phyloP scores from a whole-genome alignment of 2,113 vertebrate genomes.

The Cyprinodon brontotheroides region DNA sequence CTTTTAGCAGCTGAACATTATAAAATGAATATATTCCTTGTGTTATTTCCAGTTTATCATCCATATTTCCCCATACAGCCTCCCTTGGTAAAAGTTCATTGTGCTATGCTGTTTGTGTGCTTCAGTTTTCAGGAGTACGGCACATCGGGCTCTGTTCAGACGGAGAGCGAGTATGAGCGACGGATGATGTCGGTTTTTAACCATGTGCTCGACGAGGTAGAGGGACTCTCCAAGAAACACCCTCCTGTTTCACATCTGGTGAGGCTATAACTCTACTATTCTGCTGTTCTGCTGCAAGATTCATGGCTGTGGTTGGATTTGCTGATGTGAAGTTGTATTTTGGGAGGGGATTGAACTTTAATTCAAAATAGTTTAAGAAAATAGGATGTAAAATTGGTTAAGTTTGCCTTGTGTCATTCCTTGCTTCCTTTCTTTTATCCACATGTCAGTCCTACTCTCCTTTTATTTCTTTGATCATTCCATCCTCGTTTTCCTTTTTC shows the following conservation, averaged over 20 bases:
- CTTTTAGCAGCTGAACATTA: background rate
- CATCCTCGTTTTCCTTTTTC: too few species aligned
- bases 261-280: slow-evolving; percentile 44
- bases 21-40: background rate
- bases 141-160: slow-evolving; percentile 81
- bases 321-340: too few species aligned
- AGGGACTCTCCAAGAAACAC: slow-evolving; percentile 91
- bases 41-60: too few species aligned
- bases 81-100: background rate
- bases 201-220: slow-evolving; percentile 92
- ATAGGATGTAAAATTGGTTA: too few species aligned
- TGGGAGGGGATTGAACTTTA: too few species aligned
- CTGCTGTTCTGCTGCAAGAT: too few species aligned
- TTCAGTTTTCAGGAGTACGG: slow-evolving; percentile 92
- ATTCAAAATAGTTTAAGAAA: too few species aligned
- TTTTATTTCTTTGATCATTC: too few species aligned
- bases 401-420: too few species aligned
- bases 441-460: too few species aligned
- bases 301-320: too few species aligned
- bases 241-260: slow-evolving; percentile 95
- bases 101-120: slow-evolving; percentile 20
- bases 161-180: slow-evolving; percentile 94
- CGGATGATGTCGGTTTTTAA: slow-evolving; percentile 94
- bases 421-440: too few species aligned
- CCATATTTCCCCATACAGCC: background rate